phyloP scores from a whole-genome alignment of 2,113 vertebrate genomes.

The Cisticola juncidis region DNA sequence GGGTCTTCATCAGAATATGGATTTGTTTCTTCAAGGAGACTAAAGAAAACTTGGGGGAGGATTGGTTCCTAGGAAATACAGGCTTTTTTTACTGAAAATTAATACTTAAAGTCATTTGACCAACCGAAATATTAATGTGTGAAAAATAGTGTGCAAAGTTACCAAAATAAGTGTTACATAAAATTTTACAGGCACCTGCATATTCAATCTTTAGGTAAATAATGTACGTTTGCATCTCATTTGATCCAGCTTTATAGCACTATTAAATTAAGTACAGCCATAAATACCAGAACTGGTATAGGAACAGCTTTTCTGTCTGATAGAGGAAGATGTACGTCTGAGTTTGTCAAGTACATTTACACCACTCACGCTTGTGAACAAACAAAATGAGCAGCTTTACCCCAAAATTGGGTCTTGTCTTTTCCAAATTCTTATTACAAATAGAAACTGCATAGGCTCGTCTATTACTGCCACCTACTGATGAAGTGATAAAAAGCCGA shows the following conservation, averaged over 20 bases:
- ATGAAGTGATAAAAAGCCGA: neutral
- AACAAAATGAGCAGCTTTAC: neutral
- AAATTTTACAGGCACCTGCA: neutral
- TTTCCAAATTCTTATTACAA: neutral
- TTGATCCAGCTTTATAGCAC: neutral
- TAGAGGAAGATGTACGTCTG: neutral
- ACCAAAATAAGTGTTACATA: neutral
- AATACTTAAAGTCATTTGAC: neutral
- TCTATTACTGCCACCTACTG: slow-evolving; percentile 64
- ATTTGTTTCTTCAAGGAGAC: neutral
- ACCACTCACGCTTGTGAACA: neutral
- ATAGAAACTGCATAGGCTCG: neutral
- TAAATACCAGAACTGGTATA: neutral
- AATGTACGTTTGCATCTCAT: neutral
- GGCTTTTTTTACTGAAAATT: neutral
- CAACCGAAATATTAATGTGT: neutral
- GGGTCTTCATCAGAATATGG: neutral
- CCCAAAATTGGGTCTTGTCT: neutral
- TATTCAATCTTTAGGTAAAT: neutral
- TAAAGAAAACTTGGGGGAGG: neutral
- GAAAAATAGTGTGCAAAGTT: neutral
- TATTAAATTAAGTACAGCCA: neutral
- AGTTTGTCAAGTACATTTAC: neutral
- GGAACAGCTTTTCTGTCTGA: neutral
- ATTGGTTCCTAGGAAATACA: neutral